Evolutionary conservation across 2,888 invertebrate species (phyloP), one percentile per base, ranked within the genome.

Genomic region (Electrophaes corylata): DNA sequence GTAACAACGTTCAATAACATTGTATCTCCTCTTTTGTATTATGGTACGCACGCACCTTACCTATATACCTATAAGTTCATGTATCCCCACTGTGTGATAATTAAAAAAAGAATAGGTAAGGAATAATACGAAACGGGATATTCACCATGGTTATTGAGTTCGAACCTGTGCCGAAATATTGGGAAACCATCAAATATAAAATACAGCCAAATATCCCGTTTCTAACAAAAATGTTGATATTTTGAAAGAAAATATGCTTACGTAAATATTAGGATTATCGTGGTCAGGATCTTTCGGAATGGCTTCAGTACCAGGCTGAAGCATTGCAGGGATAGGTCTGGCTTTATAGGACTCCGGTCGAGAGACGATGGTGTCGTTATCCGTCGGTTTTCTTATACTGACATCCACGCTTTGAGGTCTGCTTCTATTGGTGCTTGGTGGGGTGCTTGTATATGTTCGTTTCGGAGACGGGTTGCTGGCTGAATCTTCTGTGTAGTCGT

Each of bases 261-360:
- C 91, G 67, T 65, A 65, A 64, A 91, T 73, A 70, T 88, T 75
- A 16, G 88, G 84, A 60, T 76, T 84, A 57, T 92, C 91, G 52
- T 86, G 81, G 68, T 92, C 90, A 11, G 91, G 92, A 60, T 92
- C 86, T 59, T 72, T 77, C 0, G 90, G 92, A 1, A 81, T 39
- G 0, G 71, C 60, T 4, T 79, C 74, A 4, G 52, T 59, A 16
- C 66, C 75, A 6, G 52, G 41, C 18, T 61, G 54, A 0, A 73
- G 70, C 59, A 76, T 59, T 35, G 73, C 76, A 0, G 90, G 87
- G 11, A 91, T 89, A 3, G 91, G 89, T 37, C 86, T 81, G 1
- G 84, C 75, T 59, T 77, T 85, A n/a, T 73, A 79, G 0, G 81
- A 80, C 1, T 76, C 80, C 0, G 84, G 79, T 6, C 81, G 66